These are phyloP conservation scores for Oreotragus oreotragus DNA, from an alignment of 2,113 vertebrate species.

Conservation along the genomic window DNA sequence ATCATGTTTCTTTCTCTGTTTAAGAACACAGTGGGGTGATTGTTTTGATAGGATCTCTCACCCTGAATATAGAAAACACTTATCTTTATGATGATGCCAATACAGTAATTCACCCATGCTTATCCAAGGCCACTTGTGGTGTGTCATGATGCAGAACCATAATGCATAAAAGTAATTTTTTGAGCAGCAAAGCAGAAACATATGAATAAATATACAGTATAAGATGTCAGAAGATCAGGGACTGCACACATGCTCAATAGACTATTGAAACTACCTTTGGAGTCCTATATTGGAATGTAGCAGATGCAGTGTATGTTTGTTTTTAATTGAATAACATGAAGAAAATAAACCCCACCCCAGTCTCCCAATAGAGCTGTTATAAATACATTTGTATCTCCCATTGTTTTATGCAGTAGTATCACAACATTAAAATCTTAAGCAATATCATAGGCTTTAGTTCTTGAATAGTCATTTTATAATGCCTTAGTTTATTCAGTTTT, in stretches of 20 bases:
- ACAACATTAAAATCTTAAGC: background rate
- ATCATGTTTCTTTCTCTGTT: background rate
- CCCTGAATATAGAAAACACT: background rate
- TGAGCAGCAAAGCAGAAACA: background rate
- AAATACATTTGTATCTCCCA: background rate
- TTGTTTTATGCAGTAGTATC: background rate
- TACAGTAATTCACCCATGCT: background rate
- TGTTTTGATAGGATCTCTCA: conserved; percentile 10
- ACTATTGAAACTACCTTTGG: background rate
- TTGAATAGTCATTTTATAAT: background rate
- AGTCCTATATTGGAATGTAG: background rate
- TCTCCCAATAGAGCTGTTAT: background rate
- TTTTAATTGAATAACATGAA: background rate
- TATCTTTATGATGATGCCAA: background rate
- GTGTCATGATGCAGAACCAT: background rate
- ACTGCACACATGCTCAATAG: background rate
- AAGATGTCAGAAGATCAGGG: background rate
- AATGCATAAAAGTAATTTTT: conserved; percentile 12
- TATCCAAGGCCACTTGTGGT: background rate
- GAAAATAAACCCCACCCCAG: background rate
- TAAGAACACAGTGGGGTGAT: background rate
- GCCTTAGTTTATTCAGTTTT: background rate
- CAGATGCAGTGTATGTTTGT: background rate
- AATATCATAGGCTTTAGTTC: background rate
- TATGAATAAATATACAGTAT: background rate